phyloP scores from a whole-genome alignment of 2,797 vertebrate species.

The Leptoclinus maculatus region DNA sequence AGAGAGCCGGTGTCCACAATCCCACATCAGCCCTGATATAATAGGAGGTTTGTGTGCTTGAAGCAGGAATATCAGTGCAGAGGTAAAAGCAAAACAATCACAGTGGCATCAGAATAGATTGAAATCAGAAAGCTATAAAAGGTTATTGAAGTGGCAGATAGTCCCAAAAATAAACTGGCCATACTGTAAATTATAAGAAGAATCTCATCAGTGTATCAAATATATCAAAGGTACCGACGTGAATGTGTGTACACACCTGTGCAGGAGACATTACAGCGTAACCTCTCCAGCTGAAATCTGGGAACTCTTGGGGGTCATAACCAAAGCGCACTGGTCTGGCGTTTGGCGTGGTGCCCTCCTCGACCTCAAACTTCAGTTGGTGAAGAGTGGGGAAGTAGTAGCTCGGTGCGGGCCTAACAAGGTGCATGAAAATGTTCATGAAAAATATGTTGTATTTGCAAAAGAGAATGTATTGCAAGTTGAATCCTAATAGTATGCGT shows the following conservation, averaged over 20 bases:
- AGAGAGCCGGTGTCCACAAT: slow-evolving; percentile 59
- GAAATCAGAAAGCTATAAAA: slow-evolving; percentile 29
- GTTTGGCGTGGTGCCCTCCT: slow-evolving; percentile 87
- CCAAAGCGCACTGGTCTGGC: slow-evolving; percentile 88
- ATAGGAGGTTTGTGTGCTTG: slow-evolving; percentile 18
- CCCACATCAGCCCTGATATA: slow-evolving; percentile 36
- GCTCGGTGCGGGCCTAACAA: slow-evolving; percentile 83
- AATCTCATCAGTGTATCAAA: neutral
- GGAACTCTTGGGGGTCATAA: slow-evolving; percentile 88
- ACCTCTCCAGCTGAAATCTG: slow-evolving; percentile 93
- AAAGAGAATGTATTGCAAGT: neutral
- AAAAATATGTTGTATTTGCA: neutral
- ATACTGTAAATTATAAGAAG: neutral
- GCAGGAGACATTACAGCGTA: slow-evolving; percentile 89
- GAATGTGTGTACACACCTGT: slow-evolving; percentile 84
- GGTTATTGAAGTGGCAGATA: slow-evolving; percentile 10
- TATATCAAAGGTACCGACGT: neutral
- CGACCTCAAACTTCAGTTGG: slow-evolving; percentile 93
- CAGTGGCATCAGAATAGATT: slow-evolving; percentile 26
- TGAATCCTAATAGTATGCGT: neutral
- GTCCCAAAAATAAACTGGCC: neutral
- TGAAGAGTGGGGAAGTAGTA: slow-evolving; percentile 92
- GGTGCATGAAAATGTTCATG: neutral
- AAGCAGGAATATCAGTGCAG: slow-evolving; percentile 41
- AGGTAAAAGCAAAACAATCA: slow-evolving; percentile 52